Percentiles rank a stretch among this genome's conserved stretches.
phyloP scores from a whole-genome alignment of 2,888 invertebrate genomes.

The Cantharis nigra region DNA sequence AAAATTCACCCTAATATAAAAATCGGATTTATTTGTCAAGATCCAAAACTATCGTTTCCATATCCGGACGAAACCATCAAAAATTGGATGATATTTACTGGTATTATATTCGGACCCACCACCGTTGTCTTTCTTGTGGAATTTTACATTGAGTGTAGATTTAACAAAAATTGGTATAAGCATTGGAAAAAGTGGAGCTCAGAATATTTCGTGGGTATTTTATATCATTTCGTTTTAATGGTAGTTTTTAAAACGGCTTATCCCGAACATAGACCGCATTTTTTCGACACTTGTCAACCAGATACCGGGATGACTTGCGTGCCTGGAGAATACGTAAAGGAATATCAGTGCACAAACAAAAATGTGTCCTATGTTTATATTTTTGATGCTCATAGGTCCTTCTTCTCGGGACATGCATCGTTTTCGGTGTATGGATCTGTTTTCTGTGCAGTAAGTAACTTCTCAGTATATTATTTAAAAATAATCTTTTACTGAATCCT shows the following conservation, averaged over 20 bases:
- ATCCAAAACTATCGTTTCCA: constrained; percentile 64
- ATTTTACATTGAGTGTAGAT: not conserved
- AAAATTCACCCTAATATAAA: not conserved
- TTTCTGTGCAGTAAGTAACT: not conserved
- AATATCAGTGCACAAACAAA: not conserved
- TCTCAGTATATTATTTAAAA: too few relatives aligned
- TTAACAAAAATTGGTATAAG: not conserved
- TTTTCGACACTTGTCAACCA: not conserved
- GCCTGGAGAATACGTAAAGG: not conserved
- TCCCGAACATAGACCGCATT: not conserved
- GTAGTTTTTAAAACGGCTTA: not conserved
- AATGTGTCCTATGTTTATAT: not conserved
- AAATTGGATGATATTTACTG: constrained; percentile 41
- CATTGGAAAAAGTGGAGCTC: not conserved
- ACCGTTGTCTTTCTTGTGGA: not conserved
- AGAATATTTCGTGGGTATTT: not conserved
- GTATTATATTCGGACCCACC: not conserved
- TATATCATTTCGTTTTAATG: not conserved
- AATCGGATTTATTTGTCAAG: not conserved
- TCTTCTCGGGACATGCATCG: not conserved
- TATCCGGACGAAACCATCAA: constrained; percentile 72
- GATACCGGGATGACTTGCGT: not conserved
- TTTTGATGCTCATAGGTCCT: not conserved
- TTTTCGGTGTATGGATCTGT: not conserved
- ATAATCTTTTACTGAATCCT: not conserved